Evolutionary conservation across 2,888 invertebrate genomes (phyloP).

Genomic region (Tanaodytes sp.): DNA sequence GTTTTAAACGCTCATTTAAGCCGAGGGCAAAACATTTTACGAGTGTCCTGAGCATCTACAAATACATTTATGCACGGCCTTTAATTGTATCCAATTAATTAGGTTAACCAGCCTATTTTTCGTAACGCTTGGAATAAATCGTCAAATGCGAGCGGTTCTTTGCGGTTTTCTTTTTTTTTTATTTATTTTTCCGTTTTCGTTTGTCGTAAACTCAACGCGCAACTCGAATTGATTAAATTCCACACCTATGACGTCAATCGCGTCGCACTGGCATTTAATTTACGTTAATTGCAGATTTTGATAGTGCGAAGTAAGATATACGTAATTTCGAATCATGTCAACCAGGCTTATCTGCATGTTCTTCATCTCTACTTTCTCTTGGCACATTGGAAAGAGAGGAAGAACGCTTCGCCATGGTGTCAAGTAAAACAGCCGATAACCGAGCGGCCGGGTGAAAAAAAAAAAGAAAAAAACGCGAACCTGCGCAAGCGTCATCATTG

Average conservation of each 20-base stretch:
- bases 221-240: slow-evolving; percentile 9
- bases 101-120: slow-evolving; percentile 3
- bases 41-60: background rate
- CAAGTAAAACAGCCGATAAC: too few species aligned
- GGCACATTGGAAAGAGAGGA: too few species aligned
- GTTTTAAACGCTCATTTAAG: too few species aligned
- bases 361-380: too few species aligned
- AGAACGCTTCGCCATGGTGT: too few species aligned
- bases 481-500: too few species aligned
- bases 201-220: slow-evolving; percentile 1
- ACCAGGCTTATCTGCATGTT: slow-evolving; percentile 28
- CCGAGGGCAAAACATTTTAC: background rate
- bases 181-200: slow-evolving; percentile 11
- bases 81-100: slow-evolving; percentile 15
- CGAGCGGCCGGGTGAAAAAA: too few species aligned
- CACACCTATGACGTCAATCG: slow-evolving; percentile 28
- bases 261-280: slow-evolving; percentile 22
- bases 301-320: slow-evolving; percentile 22
- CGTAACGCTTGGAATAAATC: background rate
- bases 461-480: too few species aligned
- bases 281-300: slow-evolving; percentile 21
- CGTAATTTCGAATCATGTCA: slow-evolving; percentile 25
- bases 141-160: background rate
- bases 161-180: background rate
- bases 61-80: background rate